Evolutionary conservation across 1,140 invertebrate species (phyloP).

Genomic region (Diorhabda elongata): DNA sequence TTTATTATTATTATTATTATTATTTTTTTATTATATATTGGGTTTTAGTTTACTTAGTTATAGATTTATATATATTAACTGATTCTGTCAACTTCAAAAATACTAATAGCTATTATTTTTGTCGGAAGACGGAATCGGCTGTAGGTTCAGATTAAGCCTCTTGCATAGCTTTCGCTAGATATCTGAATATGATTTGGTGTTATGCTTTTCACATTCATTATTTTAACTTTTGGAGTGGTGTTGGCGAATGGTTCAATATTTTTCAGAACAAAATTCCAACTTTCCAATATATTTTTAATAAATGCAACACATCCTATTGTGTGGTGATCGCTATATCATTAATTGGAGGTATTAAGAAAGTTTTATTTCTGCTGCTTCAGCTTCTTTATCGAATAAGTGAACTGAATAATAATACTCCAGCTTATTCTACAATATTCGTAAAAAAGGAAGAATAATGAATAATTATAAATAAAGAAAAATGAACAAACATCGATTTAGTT

Average conservation of each 20-base stretch:
- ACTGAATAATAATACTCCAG: no score
- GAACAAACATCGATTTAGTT: no score
- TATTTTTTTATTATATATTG: constrained; percentile 30
- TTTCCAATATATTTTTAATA: no score
- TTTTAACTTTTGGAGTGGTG: constrained; percentile 22
- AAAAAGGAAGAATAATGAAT: no score
- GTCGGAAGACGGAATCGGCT: background rate
- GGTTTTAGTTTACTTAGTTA: constrained; percentile 33
- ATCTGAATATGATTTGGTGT: constrained; percentile 39
- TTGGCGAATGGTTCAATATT: constrained; percentile 12
- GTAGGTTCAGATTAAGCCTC: constrained; percentile 39
- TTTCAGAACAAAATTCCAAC: no score
- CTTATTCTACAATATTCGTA: no score
- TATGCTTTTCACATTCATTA: constrained; percentile 26
- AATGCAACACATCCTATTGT: no score
- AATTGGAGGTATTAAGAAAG: no score
- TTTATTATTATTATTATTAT: constrained; percentile 24
- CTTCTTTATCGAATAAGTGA: no score
- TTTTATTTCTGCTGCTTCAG: no score
- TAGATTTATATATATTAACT: constrained; percentile 16
- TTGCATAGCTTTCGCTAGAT: constrained; percentile 46
- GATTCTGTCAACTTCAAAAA: background rate
- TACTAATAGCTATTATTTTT: background rate
- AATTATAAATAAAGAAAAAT: no score
- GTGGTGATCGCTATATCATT: no score